A percentile compares a stretch with the other conserved stretches of the same genome.
Conservation (phyloP, 2,888 invertebrate species). For the Amphipyra tragopoginis region DNA sequence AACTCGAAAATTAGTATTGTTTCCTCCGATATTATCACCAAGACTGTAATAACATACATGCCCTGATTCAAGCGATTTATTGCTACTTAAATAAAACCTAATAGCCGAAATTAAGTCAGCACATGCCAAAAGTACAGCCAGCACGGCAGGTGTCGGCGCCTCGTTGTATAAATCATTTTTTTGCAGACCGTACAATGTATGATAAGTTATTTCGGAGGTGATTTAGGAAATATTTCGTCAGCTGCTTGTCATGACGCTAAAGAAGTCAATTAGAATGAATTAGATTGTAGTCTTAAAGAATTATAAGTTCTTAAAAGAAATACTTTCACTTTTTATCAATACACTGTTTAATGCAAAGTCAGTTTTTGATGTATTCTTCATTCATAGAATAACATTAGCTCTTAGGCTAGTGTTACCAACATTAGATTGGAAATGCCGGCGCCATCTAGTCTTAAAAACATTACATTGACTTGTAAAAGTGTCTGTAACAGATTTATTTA, state of each 20-base stretch:
- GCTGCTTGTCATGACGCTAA: conserved; percentile 25
- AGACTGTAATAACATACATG: conserved; percentile 34
- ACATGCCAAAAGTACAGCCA: conserved; percentile 55
- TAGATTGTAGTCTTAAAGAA: not conserved
- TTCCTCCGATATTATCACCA: conserved; percentile 36
- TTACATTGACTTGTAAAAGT: too few species aligned
- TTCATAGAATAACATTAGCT: too few species aligned
- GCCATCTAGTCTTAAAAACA: too few species aligned
- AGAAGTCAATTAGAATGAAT: conserved; percentile 5
- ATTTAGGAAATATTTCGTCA: conserved; percentile 27
- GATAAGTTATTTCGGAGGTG: conserved; percentile 26
- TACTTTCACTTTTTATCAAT: too few species aligned
- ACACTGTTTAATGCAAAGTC: too few species aligned
- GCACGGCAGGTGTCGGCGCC: conserved; percentile 52
- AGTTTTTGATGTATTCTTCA: too few species aligned
- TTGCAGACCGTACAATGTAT: conserved; percentile 44
- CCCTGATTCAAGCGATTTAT: conserved; percentile 43
- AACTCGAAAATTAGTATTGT: conserved; percentile 11
- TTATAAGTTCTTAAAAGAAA: conserved; percentile 3
- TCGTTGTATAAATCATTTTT: conserved; percentile 43
- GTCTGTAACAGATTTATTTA: too few species aligned
- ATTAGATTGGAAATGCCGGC: too few species aligned
- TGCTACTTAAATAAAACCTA: conserved; percentile 43
- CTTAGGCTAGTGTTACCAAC: too few species aligned
- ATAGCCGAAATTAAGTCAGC: conserved; percentile 50